phyloP scores from a whole-genome alignment of 1,140 invertebrate genomes.

The Penaeus vannamei region DNA sequence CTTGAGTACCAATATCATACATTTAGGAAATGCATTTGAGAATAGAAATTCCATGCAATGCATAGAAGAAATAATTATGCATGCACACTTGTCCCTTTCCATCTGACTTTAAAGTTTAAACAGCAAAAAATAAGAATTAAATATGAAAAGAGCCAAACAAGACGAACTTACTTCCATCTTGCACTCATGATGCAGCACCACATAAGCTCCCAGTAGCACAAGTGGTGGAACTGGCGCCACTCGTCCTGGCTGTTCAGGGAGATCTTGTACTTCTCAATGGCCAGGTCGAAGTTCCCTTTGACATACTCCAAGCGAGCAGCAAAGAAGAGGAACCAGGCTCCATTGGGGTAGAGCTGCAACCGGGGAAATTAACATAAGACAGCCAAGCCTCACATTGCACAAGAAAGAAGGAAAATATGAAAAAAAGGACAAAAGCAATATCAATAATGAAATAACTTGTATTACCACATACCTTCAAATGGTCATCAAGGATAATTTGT shows the following conservation, averaged over 20 bases:
- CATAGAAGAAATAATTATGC: no score
- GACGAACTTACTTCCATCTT: conserved; percentile 54
- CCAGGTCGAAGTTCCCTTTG: conserved; percentile 83
- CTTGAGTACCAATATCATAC: no score
- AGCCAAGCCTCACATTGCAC: conserved; percentile 5
- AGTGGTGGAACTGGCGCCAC: conserved; percentile 95
- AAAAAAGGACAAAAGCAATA: not conserved
- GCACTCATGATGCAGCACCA: conserved; percentile 76
- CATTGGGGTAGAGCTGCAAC: conserved; percentile 81
- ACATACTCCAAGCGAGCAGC: conserved; percentile 88
- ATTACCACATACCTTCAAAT: conserved; percentile 76
- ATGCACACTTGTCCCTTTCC: not conserved
- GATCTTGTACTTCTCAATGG: conserved; percentile 84
- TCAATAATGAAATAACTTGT: not conserved
- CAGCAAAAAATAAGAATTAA: not conserved
- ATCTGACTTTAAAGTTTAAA: not conserved
- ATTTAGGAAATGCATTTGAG: no score
- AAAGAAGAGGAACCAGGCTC: conserved; percentile 94
- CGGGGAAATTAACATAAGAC: conserved; percentile 45
- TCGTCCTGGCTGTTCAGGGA: conserved; percentile 88
- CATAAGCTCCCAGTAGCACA: conserved; percentile 96
- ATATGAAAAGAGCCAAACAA: not conserved
- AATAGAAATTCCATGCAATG: no score
- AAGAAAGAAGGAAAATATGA: not conserved
- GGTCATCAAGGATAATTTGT: conserved; percentile 80